Percentiles rank a stretch among this genome's conserved stretches.
phyloP scores from a whole-genome alignment of 2,797 vertebrate species.

The Enteromius paludinosus region DNA sequence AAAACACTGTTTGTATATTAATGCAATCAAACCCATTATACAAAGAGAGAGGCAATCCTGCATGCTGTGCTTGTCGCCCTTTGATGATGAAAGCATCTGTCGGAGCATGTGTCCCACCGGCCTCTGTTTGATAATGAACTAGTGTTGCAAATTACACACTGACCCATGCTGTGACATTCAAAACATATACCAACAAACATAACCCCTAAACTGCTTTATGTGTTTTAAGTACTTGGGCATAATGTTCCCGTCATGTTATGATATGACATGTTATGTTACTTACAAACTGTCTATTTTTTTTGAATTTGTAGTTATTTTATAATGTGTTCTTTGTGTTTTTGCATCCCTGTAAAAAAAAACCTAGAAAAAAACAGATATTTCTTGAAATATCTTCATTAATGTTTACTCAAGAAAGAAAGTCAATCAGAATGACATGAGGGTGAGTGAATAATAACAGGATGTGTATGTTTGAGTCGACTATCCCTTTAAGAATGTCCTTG shows the following conservation, averaged over 20 bases:
- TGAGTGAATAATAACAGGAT: background rate
- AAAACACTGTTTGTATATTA: conserved; percentile 24
- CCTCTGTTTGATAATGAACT: conserved; percentile 29
- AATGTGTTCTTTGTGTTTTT: background rate
- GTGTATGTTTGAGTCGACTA: too few relatives aligned
- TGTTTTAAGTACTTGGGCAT: background rate
- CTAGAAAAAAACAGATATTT: background rate
- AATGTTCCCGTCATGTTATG: background rate
- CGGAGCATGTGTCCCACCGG: conserved; percentile 6
- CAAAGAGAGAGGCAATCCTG: background rate
- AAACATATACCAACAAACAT: conserved; percentile 31
- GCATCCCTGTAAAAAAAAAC: background rate
- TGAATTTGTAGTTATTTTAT: background rate
- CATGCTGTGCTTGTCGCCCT: conserved; percentile 33
- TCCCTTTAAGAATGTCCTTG: background rate
- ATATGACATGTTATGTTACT: background rate
- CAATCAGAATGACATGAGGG: background rate
- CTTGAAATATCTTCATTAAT: background rate
- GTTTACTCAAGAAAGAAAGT: background rate
- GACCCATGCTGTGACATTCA: conserved; percentile 35
- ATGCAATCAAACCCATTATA: conserved; percentile 1
- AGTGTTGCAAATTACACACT: conserved; percentile 34
- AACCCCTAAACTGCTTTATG: background rate
- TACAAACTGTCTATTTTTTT: background rate
- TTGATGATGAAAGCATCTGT: conserved; percentile 44